Base-by-base conservation (phyloP, 1,140 invertebrate genomes). In the Pseudomyrmex dendroicus region DNA sequence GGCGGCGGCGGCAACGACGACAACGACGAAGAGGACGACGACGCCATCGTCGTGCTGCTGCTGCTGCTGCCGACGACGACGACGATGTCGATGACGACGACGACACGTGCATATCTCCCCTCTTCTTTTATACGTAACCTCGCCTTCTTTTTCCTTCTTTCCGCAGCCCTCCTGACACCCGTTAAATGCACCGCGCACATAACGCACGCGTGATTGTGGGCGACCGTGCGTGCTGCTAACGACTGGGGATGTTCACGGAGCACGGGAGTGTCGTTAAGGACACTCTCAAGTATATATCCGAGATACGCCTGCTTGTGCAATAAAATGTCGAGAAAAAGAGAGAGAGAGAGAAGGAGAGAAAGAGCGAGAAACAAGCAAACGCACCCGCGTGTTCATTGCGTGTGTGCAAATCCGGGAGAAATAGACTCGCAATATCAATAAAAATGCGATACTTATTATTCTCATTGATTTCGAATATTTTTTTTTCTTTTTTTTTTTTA, bases 131-230 rank as follows among this genome's bases (percentile, higher is more conserved):
- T 35, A 35, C 35, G 35, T 35, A 20, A 48, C 50, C 9, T 22
- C 8, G 9, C 20, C 59, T 44, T 9, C 5, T 70, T 52, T 62
- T 25, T 50, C 22, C 52, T 62, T 22, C 20, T 73, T 62, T 22
- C 35, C 20, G 22, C 46, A 59, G 82, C 17, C 10, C 54, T 67
- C 46, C 76, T 63, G 17, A 74, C 61, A 84, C 83, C 83, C 74
- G 63, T 86, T 86, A 86, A 86, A 64, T 50, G 56, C 73, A 77
- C 63, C 66, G 62, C 62, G 54, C 67, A 64, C 35, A 8, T 73
- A 82, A 82, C 78, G 78, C 50, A 66, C 52, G 78, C 50, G 52
- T 46, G 50, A 63, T 66, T 15, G 25, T 66, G 13, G 8, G 25
- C 17, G 62, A 46, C 9, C 25, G 1, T 66, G 61, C 22, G 13